Percentiles rank a stretch among this genome's conserved stretches.
phyloP scores from a whole-genome alignment of 2,888 invertebrate genomes.

The Cartodere bifasciata region DNA sequence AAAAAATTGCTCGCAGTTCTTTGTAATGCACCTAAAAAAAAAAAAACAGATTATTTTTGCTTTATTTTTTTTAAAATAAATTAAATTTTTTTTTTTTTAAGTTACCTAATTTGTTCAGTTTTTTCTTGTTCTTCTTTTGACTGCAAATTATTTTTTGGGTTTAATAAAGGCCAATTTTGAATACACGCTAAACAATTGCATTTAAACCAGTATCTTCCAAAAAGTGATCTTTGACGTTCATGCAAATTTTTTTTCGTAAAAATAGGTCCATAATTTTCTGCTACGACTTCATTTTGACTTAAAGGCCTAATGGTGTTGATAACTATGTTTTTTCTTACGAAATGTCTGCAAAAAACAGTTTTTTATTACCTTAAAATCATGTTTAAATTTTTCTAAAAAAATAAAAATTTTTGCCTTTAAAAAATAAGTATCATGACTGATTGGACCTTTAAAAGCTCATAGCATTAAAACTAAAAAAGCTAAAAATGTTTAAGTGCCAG shows the following conservation, averaged over 20 bases:
- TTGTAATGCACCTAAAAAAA: constrained; percentile 38
- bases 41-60: constrained; percentile 1
- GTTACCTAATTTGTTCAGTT: no score
- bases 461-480: no score
- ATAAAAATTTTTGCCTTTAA: no score
- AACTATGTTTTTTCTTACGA: constrained; percentile 59
- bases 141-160: no score
- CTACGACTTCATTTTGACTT: constrained; percentile 50
- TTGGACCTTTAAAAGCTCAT: no score
- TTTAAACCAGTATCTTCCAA: constrained; percentile 65
- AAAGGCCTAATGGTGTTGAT: constrained; percentile 55
- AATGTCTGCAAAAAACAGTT: constrained; percentile 49
- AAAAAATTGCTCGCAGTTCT: constrained; percentile 37
- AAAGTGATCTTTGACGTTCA: constrained; percentile 50
- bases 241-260: constrained; percentile 45
- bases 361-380: no score
- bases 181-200: constrained; percentile 61
- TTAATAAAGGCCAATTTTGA: constrained; percentile 62
- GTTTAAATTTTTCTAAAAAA: no score
- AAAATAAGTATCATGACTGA: no score
- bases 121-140: no score
- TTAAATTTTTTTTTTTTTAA: no score
- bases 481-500: no score
- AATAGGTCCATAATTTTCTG: constrained; percentile 76
- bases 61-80: background rate